Conservation (phyloP, 2,888 invertebrate genomes). For the Exocentrus adspersus region DNA sequence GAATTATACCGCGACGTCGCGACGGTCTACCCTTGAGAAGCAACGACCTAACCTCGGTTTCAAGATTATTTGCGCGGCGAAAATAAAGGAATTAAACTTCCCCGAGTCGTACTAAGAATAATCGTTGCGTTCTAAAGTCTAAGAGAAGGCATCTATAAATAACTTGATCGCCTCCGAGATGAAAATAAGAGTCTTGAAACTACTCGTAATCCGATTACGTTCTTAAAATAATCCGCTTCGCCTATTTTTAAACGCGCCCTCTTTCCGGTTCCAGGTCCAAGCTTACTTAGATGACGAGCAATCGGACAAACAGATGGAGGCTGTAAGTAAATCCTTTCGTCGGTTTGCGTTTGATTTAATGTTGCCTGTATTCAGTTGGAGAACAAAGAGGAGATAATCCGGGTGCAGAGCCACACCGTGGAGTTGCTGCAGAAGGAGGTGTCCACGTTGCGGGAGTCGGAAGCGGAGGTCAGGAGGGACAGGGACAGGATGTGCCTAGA, state of each 20-base stretch:
- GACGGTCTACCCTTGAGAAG: too few relatives aligned
- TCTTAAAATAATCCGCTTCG: background rate
- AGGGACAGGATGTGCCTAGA: slow-evolving; percentile 46
- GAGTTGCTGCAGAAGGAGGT: slow-evolving; percentile 49
- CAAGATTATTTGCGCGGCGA: too few relatives aligned
- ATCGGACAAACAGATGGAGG: slow-evolving; percentile 37
- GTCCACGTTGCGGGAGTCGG: slow-evolving; percentile 39
- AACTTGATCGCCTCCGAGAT: too few relatives aligned
- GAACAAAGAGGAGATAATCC: slow-evolving; percentile 50
- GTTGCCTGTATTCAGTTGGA: slow-evolving; percentile 28
- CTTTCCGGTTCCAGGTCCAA: slow-evolving; percentile 38
- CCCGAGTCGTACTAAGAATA: too few relatives aligned
- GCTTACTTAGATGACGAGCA: slow-evolving; percentile 33
- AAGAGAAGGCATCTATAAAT: too few relatives aligned
- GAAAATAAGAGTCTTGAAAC: too few relatives aligned
- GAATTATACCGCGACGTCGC: too few relatives aligned
- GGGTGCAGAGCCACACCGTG: slow-evolving; percentile 47
- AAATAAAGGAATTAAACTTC: too few relatives aligned
- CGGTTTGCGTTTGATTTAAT: too few relatives aligned
- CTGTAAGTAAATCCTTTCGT: slow-evolving; percentile 30
- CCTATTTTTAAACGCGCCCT: too few relatives aligned
- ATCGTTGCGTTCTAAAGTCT: too few relatives aligned
- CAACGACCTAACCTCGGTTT: too few relatives aligned
- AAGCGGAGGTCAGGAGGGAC: slow-evolving; percentile 44
- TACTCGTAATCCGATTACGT: background rate